Percentiles rank a stretch among this genome's conserved stretches.
These are phyloP conservation scores for Caenorhabditis zanzibari DNA, from an alignment of 2,888 invertebrate species.

Conservation along the genomic window DNA sequence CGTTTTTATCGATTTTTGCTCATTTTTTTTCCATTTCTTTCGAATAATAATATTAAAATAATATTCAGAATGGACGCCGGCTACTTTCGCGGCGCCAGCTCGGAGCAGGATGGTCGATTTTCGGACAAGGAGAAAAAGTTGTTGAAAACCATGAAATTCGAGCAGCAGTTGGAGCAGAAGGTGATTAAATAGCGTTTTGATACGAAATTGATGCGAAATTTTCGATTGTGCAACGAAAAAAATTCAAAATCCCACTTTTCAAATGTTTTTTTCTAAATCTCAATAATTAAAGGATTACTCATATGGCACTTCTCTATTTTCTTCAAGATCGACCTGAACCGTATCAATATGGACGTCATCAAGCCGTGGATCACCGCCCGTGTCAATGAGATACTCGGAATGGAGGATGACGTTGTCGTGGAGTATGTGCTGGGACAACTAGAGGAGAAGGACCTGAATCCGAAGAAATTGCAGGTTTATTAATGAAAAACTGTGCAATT, in stretches of 20 bases:
- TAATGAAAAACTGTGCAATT: background rate
- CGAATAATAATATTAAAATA: background rate
- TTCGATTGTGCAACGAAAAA: no score
- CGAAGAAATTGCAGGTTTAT: constrained; percentile 75
- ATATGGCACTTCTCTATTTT: constrained; percentile 43
- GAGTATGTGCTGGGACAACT: constrained; percentile 99
- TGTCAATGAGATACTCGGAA: constrained; percentile 95
- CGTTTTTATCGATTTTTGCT: background rate
- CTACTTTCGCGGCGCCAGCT: constrained; percentile 90
- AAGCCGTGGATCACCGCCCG: constrained; percentile 99
- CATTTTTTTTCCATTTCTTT: background rate
- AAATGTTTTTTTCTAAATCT: no score
- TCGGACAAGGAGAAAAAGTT: constrained; percentile 99
- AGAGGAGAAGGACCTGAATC: constrained; percentile 88
- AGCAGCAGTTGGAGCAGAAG: constrained; percentile 94
- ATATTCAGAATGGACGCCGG: constrained; percentile 75
- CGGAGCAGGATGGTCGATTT: constrained; percentile 99
- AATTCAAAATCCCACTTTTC: no score
- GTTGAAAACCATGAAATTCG: constrained; percentile 98
- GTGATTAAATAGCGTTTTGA: constrained; percentile 85
- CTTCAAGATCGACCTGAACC: constrained; percentile 94
- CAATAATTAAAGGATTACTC: constrained; percentile 70
- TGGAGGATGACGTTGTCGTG: constrained; percentile 98
- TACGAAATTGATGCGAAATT: no score
- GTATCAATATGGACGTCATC: constrained; percentile 96